Conservation (phyloP, 1,140 invertebrate genomes). For the Drosophila nigromelanica region DNA sequence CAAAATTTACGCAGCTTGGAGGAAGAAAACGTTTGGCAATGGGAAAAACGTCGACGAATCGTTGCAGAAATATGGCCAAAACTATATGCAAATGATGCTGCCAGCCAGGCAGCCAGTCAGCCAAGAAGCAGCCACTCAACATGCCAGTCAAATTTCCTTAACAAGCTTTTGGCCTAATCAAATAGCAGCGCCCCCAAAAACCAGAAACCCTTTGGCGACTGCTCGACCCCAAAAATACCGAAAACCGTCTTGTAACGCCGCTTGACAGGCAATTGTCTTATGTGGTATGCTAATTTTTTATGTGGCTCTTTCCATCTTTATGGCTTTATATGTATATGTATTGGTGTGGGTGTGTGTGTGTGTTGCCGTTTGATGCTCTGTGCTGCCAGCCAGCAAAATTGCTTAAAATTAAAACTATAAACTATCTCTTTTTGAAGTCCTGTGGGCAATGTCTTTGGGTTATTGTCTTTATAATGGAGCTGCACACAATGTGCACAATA, state of each 20-base stretch:
- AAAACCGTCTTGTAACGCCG: constrained; percentile 59
- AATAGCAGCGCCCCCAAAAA: constrained; percentile 58
- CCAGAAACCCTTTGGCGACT: constrained; percentile 45
- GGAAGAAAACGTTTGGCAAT: constrained; percentile 1
- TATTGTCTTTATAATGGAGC: constrained; percentile 70
- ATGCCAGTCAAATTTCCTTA: constrained; percentile 80
- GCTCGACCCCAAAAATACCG: constrained; percentile 32
- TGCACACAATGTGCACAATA: constrained; percentile 13
- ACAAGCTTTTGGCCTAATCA: constrained; percentile 81
- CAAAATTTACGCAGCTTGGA: constrained; percentile 56
- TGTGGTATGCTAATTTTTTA: constrained; percentile 81
- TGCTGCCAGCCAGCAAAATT: constrained; percentile 58
- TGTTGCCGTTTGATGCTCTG: constrained; percentile 16
- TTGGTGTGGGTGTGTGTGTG: neutral
- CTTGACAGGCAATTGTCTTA: constrained; percentile 80
- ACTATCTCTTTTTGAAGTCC: constrained; percentile 59
- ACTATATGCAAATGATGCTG: constrained; percentile 76
- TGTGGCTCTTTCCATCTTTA: constrained; percentile 28
- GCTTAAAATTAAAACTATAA: constrained; percentile 79
- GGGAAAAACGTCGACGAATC: constrained; percentile 29
- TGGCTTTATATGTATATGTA: constrained; percentile 12
- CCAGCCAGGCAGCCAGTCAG: constrained; percentile 18
- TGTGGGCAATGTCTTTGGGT: constrained; percentile 43
- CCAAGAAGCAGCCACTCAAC: constrained; percentile 63
- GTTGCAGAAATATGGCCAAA: constrained; percentile 71